phyloP scores from a whole-genome alignment of 35 echinoderm and acorn worm genomes.

The Ophioderma brevispina region DNA sequence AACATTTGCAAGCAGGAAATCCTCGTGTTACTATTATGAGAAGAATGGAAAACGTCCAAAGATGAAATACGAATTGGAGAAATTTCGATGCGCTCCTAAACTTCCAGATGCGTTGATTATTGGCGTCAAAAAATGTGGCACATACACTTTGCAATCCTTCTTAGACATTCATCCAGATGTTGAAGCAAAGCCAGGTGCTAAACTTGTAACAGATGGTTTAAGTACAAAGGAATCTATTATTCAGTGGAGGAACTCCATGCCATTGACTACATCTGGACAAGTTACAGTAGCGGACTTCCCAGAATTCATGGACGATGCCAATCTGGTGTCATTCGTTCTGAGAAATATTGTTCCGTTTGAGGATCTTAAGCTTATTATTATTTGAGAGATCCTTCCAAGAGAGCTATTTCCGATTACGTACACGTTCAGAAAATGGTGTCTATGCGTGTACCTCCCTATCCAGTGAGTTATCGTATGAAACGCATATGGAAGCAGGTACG shows the following conservation, averaged over 20 bases:
- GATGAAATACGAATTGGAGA: no score
- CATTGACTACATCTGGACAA: neutral
- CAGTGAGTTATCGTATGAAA: neutral
- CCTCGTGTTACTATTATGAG: no score
- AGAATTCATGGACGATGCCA: neutral
- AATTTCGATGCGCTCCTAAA: neutral
- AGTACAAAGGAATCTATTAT: neutral
- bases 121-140: conserved; percentile 1
- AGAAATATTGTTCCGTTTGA: neutral
- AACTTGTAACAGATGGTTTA: neutral
- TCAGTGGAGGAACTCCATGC: neutral
- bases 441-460: neutral
- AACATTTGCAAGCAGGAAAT: no score
- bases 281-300: neutral
- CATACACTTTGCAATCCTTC: neutral
- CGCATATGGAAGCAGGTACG: no score
- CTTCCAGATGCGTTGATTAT: neutral
- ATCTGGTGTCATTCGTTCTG: neutral
- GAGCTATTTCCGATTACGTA: neutral
- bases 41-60: no score
- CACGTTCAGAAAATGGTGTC: neutral
- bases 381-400: neutral
- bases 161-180: neutral
- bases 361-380: neutral
- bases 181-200: neutral